Evolutionary conservation across 2,113 vertebrate genomes (phyloP), one percentile per base, ranked within the genome.

Genomic region (Bubo bubo): DNA sequence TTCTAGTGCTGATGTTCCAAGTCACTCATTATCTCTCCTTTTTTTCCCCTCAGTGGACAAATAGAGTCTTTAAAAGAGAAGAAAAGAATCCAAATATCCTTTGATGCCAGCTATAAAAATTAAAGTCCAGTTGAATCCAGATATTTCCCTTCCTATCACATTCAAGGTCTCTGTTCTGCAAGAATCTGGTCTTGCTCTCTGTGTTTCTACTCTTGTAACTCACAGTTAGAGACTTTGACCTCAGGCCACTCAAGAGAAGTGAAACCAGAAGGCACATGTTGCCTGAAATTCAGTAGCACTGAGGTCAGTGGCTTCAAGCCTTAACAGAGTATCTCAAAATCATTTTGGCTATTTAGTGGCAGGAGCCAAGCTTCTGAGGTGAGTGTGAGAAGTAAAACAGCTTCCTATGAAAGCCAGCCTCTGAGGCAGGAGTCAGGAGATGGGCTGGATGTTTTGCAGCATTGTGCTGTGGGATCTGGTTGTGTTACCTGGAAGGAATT

Each of bases 181-280:
- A 77, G 18, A 86, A 63, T 83, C 47, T 95, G 70, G 28, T 77
- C 73, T 90, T 86, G 24, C 55, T 59, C 58, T 89, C 59, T 89
- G 58, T 90, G 28, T 79, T 95, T 95, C 92, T 95, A 10, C 34
- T 55, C 53, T 53, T 60, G 37, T 56, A 97, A 96, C 70, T 64
- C 96, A 92, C 84, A 96, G 86, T 94, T 95, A 86, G 20, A 95
- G 66, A 24, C 59, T 84, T 80, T 73, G 80, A 92, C 80, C 77
- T 95, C 64, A 95, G 77, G 50, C 59, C 28, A 24, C 60, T 95
- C 1, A 3, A 85, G 72, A 89, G 58, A 84, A 81, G 26, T 47
- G 90, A 82, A 93, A 95, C 71, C 92, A 96, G 90, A 91, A 95
- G 66, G 67, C 76, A 94, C 90, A 77, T 77, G n/a, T 96, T 95